Evolutionary conservation across 2,888 invertebrate species (phyloP).

Genomic region (Heliconius charithonia): DNA sequence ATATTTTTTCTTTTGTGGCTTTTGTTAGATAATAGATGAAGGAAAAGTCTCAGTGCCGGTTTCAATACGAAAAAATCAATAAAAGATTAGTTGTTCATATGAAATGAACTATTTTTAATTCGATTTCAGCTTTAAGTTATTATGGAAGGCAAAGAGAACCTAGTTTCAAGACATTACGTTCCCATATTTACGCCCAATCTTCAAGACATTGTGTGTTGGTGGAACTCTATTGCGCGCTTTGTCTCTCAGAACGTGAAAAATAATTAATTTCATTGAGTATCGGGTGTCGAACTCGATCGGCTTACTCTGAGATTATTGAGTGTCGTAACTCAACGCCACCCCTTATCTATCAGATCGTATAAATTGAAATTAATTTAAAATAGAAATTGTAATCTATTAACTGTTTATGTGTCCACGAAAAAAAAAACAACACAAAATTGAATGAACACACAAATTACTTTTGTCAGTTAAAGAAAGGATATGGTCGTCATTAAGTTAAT

Average conservation of each 20-base stretch:
- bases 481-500: neutral
- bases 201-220: neutral
- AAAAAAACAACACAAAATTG: constrained; percentile 2
- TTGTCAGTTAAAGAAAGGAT: neutral
- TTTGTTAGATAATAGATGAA: neutral
- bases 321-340: too few species aligned
- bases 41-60: neutral
- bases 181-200: neutral
- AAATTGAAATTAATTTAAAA: too few species aligned
- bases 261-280: too few species aligned
- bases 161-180: neutral
- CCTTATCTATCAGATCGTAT: too few species aligned
- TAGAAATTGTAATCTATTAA: neutral
- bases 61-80: neutral
- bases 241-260: neutral
- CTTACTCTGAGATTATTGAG: neutral
- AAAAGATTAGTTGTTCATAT: neutral
- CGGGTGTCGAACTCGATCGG: too few species aligned
- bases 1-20: too few species aligned
- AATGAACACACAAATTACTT: constrained; percentile 8
- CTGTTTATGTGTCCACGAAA: neutral
- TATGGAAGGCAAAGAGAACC: neutral
- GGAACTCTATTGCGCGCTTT: neutral
- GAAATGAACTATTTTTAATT: too few species aligned
- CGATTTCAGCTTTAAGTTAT: neutral